phyloP scores from a whole-genome alignment of 1,140 invertebrate genomes.

The Hylaeus volcanicus region DNA sequence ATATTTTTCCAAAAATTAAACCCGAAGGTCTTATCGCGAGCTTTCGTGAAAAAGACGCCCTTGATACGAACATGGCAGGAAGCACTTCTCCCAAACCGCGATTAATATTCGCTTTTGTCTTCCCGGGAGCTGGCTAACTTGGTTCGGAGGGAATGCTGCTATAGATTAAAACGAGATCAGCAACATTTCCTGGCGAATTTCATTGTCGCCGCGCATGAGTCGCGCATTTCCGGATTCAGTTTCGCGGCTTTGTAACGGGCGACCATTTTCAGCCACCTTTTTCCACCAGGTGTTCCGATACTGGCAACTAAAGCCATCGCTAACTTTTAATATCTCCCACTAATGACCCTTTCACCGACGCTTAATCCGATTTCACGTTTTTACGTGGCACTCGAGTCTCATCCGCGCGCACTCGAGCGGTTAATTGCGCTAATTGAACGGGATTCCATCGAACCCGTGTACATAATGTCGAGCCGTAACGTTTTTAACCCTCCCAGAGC shows the following conservation, averaged over 20 bases:
- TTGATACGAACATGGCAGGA: no score
- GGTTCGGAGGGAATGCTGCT: no score
- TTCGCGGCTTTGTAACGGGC: not conserved
- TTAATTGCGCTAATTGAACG: constrained; percentile 60
- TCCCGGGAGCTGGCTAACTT: no score
- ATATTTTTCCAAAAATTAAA: no score
- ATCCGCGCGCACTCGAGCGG: constrained; percentile 11
- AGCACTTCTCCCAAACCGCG: no score
- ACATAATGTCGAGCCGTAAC: constrained; percentile 7
- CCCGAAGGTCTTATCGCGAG: no score
- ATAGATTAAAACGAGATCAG: not conserved
- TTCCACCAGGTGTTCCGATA: constrained; percentile 6
- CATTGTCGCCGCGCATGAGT: not conserved
- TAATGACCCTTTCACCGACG: constrained; percentile 62
- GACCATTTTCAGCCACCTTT: constrained; percentile 17
- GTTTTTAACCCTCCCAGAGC: not conserved
- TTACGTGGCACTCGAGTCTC: constrained; percentile 33
- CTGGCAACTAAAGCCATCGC: constrained; percentile 50
- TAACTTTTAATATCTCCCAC: constrained; percentile 65
- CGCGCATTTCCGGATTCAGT: not conserved
- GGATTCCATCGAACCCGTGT: constrained; percentile 37
- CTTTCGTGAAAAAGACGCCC: no score
- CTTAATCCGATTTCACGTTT: constrained; percentile 66
- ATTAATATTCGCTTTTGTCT: no score
- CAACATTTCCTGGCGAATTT: not conserved